Conservation (phyloP, 2,888 invertebrate genomes). For the Bibio marci region DNA sequence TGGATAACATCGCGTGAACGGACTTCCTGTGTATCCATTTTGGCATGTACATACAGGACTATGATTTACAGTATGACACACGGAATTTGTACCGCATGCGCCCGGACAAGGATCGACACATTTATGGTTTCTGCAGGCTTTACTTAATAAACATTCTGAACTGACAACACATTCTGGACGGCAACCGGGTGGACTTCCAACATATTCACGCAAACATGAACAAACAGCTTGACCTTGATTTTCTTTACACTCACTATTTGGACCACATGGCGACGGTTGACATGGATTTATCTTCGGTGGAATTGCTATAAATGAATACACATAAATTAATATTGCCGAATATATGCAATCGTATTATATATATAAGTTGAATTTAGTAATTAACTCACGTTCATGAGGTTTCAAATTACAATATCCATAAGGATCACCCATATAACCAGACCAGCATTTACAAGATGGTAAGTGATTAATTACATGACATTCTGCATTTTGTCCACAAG, state of each 20-base stretch:
- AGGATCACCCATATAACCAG: slow-evolving; percentile 49
- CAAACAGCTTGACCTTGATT: slow-evolving; percentile 53
- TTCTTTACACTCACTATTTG: slow-evolving; percentile 62
- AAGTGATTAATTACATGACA: slow-evolving; percentile 55
- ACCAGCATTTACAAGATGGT: slow-evolving; percentile 49
- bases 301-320: slow-evolving; percentile 17
- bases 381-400: slow-evolving; percentile 35
- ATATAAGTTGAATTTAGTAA: too few relatives aligned
- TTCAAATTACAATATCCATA: slow-evolving; percentile 40
- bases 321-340: slow-evolving; percentile 59
- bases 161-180: slow-evolving; percentile 57
- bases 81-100: slow-evolving; percentile 54
- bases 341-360: slow-evolving; percentile 54
- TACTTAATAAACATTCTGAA: slow-evolving; percentile 48
- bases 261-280: slow-evolving; percentile 63
- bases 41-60: slow-evolving; percentile 63
- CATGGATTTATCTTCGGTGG: slow-evolving; percentile 40
- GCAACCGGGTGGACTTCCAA: slow-evolving; percentile 49
- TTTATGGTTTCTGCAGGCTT: slow-evolving; percentile 49
- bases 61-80: slow-evolving; percentile 54
- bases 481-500: slow-evolving; percentile 47
- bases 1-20: slow-evolving; percentile 34
- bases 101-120: slow-evolving; percentile 58
- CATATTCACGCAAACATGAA: slow-evolving; percentile 46
- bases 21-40: slow-evolving; percentile 38